Evolutionary conservation across 2,888 invertebrate species (phyloP), one percentile per base, ranked within the genome.

Genomic region (Drosophila picticornis): DNA sequence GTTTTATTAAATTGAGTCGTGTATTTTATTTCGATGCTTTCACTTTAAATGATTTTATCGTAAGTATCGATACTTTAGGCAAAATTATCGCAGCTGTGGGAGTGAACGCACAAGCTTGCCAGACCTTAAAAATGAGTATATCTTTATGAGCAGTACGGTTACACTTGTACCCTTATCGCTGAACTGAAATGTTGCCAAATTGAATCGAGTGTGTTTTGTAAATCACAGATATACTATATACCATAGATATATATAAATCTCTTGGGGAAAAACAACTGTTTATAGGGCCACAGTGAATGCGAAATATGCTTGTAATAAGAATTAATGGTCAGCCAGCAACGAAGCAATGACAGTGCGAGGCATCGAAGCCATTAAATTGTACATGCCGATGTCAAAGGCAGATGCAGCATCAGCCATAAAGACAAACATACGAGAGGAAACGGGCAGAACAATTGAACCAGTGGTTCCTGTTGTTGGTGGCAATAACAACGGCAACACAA

Each of bases 351-450:
- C 91, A 53, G 91, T 90, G 61, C 90, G 89, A 57, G 92, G 92
- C 64, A 88, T 92, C 55, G 92, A 92, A 88, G 92, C 92, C 69
- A 91, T 92, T 69, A 92, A 91, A 77, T 80, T 92, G 55, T 86
- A 85, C 67, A 77, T 89, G 77, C 85, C 87, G 68, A 80, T 72
- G 34, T 68, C 81, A 52, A 77, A 82, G 62, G 63, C 77, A 43
- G 73, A 83, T 77, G 57, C 61, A 53, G 52, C 60, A 52, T 68
- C 77, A 53, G 81, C 84, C 59, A 87, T 91, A 56, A 79, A 81
- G 59, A 76, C 80, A 63, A 83, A 90, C 79, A 74, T 90, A 57
- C 80, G 72, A 7, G 90, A 89, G 67, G 91, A 90, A 76, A 86
- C 43, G 56, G 87, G 74, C 7, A 60, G 53, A 50, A 58, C 59